Evolutionary conservation across 2,113 vertebrate genomes (phyloP).

Genomic region (Panthera tigris): DNA sequence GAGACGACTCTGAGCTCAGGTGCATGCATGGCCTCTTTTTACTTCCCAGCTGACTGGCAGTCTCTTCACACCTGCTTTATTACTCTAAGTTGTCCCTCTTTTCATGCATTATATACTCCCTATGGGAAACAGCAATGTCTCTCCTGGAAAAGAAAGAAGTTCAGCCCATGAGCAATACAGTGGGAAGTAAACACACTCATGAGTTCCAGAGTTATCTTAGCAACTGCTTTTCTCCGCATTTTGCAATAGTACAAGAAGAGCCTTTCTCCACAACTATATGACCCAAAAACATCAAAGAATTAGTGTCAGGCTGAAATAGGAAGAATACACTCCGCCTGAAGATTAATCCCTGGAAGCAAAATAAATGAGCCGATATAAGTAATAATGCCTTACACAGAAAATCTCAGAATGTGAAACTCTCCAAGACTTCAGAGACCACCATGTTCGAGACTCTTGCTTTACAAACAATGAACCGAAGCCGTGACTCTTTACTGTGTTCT

Average conservation of each 20-base stretch:
- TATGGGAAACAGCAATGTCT: constrained; percentile 10
- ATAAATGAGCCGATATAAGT: constrained; percentile 57
- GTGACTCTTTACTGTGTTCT: constrained; percentile 44
- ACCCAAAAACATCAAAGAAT: constrained; percentile 70
- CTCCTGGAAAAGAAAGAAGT: constrained; percentile 53
- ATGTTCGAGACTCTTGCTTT: background rate
- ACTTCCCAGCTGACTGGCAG: background rate
- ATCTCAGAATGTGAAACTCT: background rate
- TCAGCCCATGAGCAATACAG: constrained; percentile 26
- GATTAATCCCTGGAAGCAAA: constrained; percentile 58
- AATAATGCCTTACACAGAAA: constrained; percentile 61
- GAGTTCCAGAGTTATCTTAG: constrained; percentile 46
- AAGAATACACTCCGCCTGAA: constrained; percentile 50
- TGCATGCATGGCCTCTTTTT: background rate
- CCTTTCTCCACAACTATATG: constrained; percentile 37
- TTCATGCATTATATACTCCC: background rate
- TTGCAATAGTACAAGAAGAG: constrained; percentile 60
- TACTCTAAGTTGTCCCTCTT: background rate
- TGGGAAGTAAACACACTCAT: constrained; percentile 47
- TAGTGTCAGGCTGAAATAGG: constrained; percentile 49
- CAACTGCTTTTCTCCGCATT: constrained; percentile 67
- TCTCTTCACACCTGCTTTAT: background rate
- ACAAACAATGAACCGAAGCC: constrained; percentile 7
- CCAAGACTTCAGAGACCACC: background rate
- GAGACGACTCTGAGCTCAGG: background rate